Base-by-base conservation (phyloP, 2,797 vertebrate species). In the Gymnoscopelus braueri region DNA sequence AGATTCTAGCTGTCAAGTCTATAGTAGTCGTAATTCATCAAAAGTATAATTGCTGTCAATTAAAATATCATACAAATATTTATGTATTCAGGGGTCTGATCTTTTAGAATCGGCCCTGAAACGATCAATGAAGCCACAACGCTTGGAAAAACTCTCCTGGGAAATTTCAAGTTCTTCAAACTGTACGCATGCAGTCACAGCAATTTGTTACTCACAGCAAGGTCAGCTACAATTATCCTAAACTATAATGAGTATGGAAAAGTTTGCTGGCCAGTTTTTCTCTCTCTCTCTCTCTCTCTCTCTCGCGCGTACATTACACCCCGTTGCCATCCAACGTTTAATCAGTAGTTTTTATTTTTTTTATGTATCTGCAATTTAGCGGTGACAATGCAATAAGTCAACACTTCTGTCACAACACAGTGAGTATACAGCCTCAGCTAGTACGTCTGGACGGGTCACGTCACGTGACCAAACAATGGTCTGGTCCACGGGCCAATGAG, bases 31-130 rank as follows among this genome's bases (percentile, higher is more conserved):
- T 29, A 29, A 29, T 29, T 29, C 19, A 19, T 19, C 19, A 19
- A 1, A 19, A 19, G 19, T 19, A 19, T 19, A 19, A 4, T 29
- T 29, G 26, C 3, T 29, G 26, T 29, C 2, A 29, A 29, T 29
- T 29, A 29, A 29, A 29, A 29, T 29, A 29, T 29, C 26, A 29
- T 29, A 29, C 26, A 29, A 29, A 29, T 29, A 29, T 29, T 29
- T 29, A 29, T 29, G 3, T 29, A 29, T 29, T 29, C 26, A 29
- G 26, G 3, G 26, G 90, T 85, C 74, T 93, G n/a, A 85, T 92
- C 3, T n/a, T 92, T n/a, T 92, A 88, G 79, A 13, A 15, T 29
- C 26, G 0, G 3, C 26, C 26, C 26, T 4, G 26, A 29, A 29
- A 29, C 3, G 2, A 54, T 72, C n/a, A 67, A 14, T 62, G 55